phyloP scores from a whole-genome alignment of 2,113 vertebrate species.

The Ammodytes marinus region DNA sequence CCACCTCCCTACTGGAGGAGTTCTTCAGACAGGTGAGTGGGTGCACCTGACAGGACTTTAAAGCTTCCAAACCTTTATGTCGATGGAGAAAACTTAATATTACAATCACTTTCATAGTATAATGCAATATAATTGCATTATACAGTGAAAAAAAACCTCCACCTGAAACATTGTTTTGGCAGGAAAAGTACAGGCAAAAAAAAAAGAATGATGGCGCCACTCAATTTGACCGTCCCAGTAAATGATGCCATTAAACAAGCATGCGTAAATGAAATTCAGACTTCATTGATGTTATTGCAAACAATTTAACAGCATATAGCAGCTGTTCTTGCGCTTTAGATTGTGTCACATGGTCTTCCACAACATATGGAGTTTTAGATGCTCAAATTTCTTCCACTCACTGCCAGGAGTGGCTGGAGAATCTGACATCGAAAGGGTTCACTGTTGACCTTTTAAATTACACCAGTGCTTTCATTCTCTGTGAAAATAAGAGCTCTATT shows the following conservation, averaged over 20 bases:
- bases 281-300: background rate
- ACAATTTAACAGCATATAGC: background rate
- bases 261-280: background rate
- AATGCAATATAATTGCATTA: background rate
- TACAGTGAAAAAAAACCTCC: background rate
- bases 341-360: background rate
- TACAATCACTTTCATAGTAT: background rate
- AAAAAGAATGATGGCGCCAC: background rate
- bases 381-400: background rate
- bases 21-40: conserved; percentile 94
- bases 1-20: conserved; percentile 95
- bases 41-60: background rate
- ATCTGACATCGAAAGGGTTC: background rate
- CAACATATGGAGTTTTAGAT: background rate
- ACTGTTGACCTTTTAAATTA: conserved; percentile 2
- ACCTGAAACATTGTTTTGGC: background rate
- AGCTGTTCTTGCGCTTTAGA: background rate
- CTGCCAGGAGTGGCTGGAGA: background rate
- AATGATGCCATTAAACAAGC: background rate
- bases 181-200: background rate
- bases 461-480: background rate
- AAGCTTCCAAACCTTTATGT: background rate
- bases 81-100: background rate
- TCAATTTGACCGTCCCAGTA: background rate
- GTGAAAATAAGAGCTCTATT: background rate